These are phyloP conservation scores for Emys orbicularis DNA, from an alignment of 2,797 vertebrate species.

Conservation along the genomic window DNA sequence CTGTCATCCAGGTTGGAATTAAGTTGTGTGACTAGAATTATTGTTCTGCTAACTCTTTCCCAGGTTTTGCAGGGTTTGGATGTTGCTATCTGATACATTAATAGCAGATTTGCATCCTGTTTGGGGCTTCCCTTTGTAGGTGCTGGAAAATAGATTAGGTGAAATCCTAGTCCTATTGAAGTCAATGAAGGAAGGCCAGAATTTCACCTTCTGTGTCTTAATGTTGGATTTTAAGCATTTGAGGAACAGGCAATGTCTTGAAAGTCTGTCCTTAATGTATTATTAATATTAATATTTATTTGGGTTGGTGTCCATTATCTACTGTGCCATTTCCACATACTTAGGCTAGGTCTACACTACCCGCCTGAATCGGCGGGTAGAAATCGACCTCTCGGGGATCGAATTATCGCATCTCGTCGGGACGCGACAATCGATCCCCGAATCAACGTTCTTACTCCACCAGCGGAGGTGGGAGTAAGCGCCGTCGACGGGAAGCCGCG, in stretches of 20 bases:
- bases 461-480: no score
- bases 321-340: not conserved
- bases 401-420: no score
- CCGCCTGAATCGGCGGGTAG: no score
- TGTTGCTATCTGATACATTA: not conserved
- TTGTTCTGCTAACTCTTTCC: not conserved
- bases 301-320: not conserved
- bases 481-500: no score
- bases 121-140: not conserved
- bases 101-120: not conserved
- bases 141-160: not conserved
- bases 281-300: not conserved
- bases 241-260: not conserved
- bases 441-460: no score
- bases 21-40: not conserved
- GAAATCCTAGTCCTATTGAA: not conserved
- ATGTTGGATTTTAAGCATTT: no score
- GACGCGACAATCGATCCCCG: no score
- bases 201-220: not conserved
- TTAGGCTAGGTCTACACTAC: no score
- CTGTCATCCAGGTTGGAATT: not conserved
- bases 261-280: not conserved
- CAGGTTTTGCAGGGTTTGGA: not conserved
- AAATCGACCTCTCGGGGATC: no score
- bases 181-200: rapidly evolving